Evolutionary conservation across 1,140 invertebrate genomes (phyloP).

Genomic region (Coenobita brevimanus): DNA sequence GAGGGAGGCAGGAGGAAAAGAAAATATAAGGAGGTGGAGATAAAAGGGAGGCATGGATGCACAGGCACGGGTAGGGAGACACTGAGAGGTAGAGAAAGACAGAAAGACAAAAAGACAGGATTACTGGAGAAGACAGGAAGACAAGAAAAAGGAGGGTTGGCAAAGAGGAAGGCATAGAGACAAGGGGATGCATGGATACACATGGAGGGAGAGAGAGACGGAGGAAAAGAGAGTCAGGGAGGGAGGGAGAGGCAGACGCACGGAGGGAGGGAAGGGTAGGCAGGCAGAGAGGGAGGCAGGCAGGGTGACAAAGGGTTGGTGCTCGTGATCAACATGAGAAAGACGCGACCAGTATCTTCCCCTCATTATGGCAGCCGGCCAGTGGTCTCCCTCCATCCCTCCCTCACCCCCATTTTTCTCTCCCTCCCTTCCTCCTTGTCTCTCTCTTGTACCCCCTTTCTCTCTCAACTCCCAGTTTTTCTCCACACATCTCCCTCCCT

Average conservation of each 20-base stretch:
- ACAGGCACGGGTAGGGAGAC: not conserved
- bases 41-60: not conserved
- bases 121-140: not conserved
- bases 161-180: not conserved
- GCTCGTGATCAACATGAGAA: slow-evolving; percentile 47
- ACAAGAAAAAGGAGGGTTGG: not conserved
- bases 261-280: too few species aligned
- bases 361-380: slow-evolving; percentile 57
- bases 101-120: not conserved
- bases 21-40: not conserved
- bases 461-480: not conserved
- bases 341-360: slow-evolving; percentile 51
- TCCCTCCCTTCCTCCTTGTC: not conserved
- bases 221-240: not conserved
- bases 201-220: slow-evolving; percentile 1
- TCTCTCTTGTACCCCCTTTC: not conserved
- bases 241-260: too few species aligned
- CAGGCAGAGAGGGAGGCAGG: slow-evolving; percentile 3
- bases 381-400: slow-evolving; percentile 14
- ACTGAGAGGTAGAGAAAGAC: too few species aligned
- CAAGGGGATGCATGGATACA: too few species aligned
- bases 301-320: not conserved
- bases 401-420: not conserved
- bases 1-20: not conserved
- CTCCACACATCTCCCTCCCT: not conserved